These are phyloP conservation scores for Pangasius larnaudii DNA, from an alignment of 2,797 vertebrate genomes.

Conservation along the genomic window DNA sequence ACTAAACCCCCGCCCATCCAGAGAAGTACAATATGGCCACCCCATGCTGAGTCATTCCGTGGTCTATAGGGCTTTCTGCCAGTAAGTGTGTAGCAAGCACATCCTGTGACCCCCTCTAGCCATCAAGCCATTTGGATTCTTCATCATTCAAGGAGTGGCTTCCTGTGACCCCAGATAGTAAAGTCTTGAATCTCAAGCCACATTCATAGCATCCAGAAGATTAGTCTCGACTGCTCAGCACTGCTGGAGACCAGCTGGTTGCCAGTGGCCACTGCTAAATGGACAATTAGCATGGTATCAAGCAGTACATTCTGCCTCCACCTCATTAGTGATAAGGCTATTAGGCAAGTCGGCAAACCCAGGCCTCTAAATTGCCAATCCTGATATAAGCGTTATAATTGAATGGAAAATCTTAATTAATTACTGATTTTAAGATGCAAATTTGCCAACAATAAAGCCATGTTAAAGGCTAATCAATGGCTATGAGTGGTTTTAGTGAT, in stretches of 20 bases:
- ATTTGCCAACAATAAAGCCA: constrained; percentile 47
- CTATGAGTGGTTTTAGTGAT: constrained; percentile 40
- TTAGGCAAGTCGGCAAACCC: constrained; percentile 41
- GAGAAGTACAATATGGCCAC: neutral
- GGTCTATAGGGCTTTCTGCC: constrained; percentile 31
- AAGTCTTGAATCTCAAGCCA: constrained; percentile 8
- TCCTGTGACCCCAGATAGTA: constrained; percentile 28
- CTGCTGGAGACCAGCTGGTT: constrained; percentile 46
- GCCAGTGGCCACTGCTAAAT: constrained; percentile 51
- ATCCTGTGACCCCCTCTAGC: constrained; percentile 31
- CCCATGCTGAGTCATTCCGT: constrained; percentile 41
- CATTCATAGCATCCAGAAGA: constrained; percentile 29
- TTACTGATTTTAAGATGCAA: constrained; percentile 55
- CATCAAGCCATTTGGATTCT: neutral
- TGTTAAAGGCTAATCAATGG: constrained; percentile 55
- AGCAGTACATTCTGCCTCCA: constrained; percentile 43
- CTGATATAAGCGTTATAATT: constrained; percentile 54
- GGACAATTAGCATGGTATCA: constrained; percentile 52
- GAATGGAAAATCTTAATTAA: constrained; percentile 61
- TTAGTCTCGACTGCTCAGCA: constrained; percentile 24
- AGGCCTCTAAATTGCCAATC: constrained; percentile 46
- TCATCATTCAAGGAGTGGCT: neutral
- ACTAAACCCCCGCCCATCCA: constrained; percentile 31
- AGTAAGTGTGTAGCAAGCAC: constrained; percentile 13
- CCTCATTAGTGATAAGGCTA: constrained; percentile 48